Percentiles rank a stretch among this genome's conserved stretches.
These are phyloP conservation scores for Anarhynchus alexandrinus DNA, from an alignment of 2,113 vertebrate species.

Conservation along the genomic window DNA sequence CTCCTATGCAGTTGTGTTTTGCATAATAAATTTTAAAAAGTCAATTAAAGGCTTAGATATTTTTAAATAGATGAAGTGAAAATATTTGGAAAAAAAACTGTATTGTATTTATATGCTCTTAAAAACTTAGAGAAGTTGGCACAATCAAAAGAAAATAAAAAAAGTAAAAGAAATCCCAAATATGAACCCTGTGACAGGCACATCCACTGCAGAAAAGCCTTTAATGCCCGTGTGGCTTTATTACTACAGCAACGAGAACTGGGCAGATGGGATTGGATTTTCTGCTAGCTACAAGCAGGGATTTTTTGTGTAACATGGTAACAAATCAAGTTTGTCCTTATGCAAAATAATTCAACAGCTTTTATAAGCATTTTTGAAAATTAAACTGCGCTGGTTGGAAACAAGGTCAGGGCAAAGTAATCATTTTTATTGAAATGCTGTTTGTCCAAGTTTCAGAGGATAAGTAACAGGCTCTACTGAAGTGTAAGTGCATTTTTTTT, in stretches of 20 bases:
- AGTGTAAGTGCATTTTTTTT: neutral
- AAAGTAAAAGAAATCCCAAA: neutral
- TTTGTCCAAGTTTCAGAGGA: neutral
- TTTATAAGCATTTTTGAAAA: neutral
- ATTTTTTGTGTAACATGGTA: neutral
- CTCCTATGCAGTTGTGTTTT: neutral
- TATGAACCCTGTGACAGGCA: neutral
- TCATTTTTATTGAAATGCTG: neutral
- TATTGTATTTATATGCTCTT: neutral
- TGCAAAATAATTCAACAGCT: neutral
- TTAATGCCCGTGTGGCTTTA: neutral
- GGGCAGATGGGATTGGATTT: slow-evolving; percentile 24
- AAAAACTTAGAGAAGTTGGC: neutral
- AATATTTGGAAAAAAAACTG: neutral
- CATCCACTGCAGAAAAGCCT: neutral
- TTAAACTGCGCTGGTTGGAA: neutral
- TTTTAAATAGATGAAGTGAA: neutral
- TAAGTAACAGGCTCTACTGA: neutral
- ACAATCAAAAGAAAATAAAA: neutral
- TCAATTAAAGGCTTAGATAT: neutral
- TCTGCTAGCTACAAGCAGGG: neutral
- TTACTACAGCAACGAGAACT: neutral
- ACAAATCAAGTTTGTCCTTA: neutral
- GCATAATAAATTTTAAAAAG: neutral
- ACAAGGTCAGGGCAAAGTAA: neutral